Conservation (phyloP, 2,113 vertebrate species). For the Varanus salvator region DNA sequence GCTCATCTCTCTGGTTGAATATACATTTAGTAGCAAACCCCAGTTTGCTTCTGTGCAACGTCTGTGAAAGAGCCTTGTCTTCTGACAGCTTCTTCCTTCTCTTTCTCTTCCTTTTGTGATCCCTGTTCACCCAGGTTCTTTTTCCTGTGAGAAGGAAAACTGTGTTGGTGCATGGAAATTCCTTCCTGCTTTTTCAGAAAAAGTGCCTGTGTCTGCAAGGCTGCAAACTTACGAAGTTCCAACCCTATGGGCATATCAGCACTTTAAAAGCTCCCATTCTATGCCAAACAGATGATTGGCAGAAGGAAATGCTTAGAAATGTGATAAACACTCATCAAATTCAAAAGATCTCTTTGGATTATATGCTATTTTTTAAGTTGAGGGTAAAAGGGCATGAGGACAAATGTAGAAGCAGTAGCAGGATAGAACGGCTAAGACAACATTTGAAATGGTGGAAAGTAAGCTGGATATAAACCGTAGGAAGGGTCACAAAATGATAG, state of each 20-base stretch:
- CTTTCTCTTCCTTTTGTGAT: background rate
- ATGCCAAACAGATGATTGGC: background rate
- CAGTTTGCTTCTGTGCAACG: background rate
- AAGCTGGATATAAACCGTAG: background rate
- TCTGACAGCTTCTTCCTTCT: background rate
- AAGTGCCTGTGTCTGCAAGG: background rate
- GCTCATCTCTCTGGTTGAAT: background rate
- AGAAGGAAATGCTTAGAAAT: background rate
- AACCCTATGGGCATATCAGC: background rate
- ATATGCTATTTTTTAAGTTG: background rate
- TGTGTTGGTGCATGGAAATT: background rate
- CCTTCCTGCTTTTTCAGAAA: background rate
- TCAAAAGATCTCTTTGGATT: background rate
- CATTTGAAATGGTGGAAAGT: background rate
- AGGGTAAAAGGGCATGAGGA: background rate
- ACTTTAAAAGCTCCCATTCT: background rate
- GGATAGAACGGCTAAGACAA: background rate
- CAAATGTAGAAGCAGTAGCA: background rate
- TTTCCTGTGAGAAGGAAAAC: background rate
- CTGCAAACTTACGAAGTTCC: background rate
- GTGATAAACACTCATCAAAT: background rate
- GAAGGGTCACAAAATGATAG: background rate
- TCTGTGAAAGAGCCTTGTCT: background rate
- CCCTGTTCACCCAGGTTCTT: too few relatives aligned
- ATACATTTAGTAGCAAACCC: background rate